Base-by-base conservation (phyloP, 1,140 invertebrate genomes). In the Drosophila pseudoananassae region DNA sequence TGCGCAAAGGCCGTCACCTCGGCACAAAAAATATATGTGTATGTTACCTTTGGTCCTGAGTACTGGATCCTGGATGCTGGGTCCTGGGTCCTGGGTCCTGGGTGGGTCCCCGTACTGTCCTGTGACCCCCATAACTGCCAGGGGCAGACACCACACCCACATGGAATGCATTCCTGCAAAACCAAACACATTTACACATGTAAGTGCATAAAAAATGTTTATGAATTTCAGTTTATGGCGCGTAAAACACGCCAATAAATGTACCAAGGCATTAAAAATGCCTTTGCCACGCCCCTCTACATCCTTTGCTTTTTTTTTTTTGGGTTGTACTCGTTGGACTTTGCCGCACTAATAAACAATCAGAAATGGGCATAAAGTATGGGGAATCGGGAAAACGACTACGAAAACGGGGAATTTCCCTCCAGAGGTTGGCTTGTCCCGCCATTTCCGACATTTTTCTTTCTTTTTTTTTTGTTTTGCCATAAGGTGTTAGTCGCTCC, bases 211-310 rank as follows among this genome's bases (percentile, higher is more conserved):
- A 88, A 87, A 88, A 88, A 88, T 88, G 83, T 88, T 88, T 88
- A 88, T 88, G 83, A 88, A 88, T 88, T 88, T 83, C 79, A 83
- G 84, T 88, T 88, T 89, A 88, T 88, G 83, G 83, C 83, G 83
- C 83, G 83, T 88, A 88, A 88, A 88, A 88, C 84, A 88, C 84
- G 83, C 83, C 83, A 88, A 88, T 88, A 88, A 88, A 88, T 88
- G 83, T 88, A 84, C 71, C 54, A 61, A 64, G 64, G 84, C 79
- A 88, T 89, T 88, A 84, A 88, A 88, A 88, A 57, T 74, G 61
- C 63, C 80, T 80, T 51, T 61, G 57, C 52, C 59, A 29, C 25
- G 55, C 40, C 31, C 29, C 45, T 40, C 14, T 40, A 2, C 8
- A n/a, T 15, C 3, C 4, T 40, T 14, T 40, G 4, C 15, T 2